These are phyloP conservation scores for Agrochola macilenta DNA, from an alignment of 2,888 invertebrate species.

Conservation along the genomic window DNA sequence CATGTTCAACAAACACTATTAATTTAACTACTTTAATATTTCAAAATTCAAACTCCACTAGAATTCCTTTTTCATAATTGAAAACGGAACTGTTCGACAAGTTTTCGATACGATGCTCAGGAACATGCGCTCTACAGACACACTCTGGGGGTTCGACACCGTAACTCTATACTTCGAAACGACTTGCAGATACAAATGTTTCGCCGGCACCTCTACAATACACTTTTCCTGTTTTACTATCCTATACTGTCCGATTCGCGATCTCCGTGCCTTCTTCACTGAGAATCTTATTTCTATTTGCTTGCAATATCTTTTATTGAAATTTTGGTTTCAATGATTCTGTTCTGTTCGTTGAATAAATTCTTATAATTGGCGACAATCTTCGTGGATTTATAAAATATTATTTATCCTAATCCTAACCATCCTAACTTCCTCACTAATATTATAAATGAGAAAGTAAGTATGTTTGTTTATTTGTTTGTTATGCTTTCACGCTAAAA, in stretches of 20 bases:
- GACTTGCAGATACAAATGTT: conserved; percentile 67
- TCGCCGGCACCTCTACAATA: conserved; percentile 64
- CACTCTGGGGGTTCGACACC: conserved; percentile 62
- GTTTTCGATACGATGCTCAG: conserved; percentile 59
- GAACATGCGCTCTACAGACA: conserved; percentile 54
- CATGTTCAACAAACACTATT: not conserved
- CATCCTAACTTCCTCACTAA: no score
- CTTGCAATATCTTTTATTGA: conserved; percentile 63
- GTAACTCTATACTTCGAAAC: conserved; percentile 66
- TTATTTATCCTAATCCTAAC: not conserved
- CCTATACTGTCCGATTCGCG: conserved; percentile 65
- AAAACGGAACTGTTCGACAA: conserved; percentile 58
- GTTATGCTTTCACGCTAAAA: no score
- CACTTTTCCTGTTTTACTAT: conserved; percentile 67
- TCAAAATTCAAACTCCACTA: conserved; percentile 18
- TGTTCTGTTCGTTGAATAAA: conserved; percentile 5
- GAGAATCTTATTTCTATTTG: conserved; percentile 68
- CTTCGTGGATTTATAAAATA: not conserved
- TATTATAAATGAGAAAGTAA: no score
- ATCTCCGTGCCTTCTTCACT: conserved; percentile 49
- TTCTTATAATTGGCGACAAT: conserved; percentile 14
- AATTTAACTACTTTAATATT: conserved; percentile 3
- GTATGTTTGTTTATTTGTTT: no score
- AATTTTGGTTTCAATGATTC: conserved; percentile 54
- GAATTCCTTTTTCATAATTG: conserved; percentile 57